A percentile compares a stretch with the other conserved stretches of the same genome.
These are phyloP conservation scores for Acanthochromis polyacanthus DNA, from an alignment of 2,113 vertebrate species.

Conservation along the genomic window DNA sequence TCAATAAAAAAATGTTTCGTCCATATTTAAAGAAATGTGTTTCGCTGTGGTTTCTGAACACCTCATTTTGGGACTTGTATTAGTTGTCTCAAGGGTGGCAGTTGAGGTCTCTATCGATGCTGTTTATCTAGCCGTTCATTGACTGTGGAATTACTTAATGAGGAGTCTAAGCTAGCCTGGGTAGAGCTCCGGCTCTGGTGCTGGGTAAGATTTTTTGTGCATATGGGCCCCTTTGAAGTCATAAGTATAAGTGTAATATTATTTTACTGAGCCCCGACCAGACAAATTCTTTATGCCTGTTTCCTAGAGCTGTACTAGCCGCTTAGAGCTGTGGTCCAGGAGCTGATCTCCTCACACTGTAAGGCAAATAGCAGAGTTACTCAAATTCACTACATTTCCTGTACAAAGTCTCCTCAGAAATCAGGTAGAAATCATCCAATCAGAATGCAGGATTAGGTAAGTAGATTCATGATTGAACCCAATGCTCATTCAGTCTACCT, in stretches of 20 bases:
- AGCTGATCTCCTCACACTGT: slow-evolving; percentile 60
- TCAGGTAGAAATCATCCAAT: slow-evolving; percentile 63
- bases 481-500: slow-evolving; percentile 43
- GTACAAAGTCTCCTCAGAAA: slow-evolving; percentile 57
- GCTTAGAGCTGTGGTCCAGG: slow-evolving; percentile 60
- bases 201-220: slow-evolving; percentile 22
- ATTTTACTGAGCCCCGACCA: slow-evolving; percentile 69
- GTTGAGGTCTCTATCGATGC: slow-evolving; percentile 56
- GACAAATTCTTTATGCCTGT: slow-evolving; percentile 66
- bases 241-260: slow-evolving; percentile 72
- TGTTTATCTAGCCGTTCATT: slow-evolving; percentile 77
- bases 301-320: slow-evolving; percentile 60
- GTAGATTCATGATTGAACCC: slow-evolving; percentile 47
- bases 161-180: slow-evolving; percentile 48
- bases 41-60: slow-evolving; percentile 66
- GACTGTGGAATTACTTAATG: slow-evolving; percentile 72
- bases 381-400: slow-evolving; percentile 45
- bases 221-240: slow-evolving; percentile 67
- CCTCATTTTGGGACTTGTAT: slow-evolving; percentile 61
- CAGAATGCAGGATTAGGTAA: slow-evolving; percentile 56
- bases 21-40: slow-evolving; percentile 78
- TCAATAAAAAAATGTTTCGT: slow-evolving; percentile 67
- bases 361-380: slow-evolving; percentile 44
- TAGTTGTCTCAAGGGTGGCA: slow-evolving; percentile 55
- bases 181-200: slow-evolving; percentile 36